Evolutionary conservation across 2,888 invertebrate genomes (phyloP), one percentile per base, ranked within the genome.

Genomic region (Tuberolachnus salignus): DNA sequence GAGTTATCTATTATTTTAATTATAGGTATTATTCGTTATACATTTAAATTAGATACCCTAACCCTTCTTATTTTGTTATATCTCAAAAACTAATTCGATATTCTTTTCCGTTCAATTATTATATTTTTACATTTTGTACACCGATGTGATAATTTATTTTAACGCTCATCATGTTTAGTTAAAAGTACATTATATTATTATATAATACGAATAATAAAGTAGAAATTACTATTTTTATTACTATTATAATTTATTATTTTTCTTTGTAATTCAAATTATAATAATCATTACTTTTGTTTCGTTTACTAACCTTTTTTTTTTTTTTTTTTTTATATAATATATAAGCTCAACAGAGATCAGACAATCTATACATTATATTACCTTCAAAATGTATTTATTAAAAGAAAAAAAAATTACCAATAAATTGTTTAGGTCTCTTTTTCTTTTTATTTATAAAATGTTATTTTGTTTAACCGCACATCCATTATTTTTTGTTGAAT

Each of bases 311-410:
- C 34, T 34, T 46, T 57, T 59, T 59, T 46, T 59, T 42, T 23
- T 72, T 10, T 55, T 44, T 63, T 63, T 74, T 66, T 75, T 53
- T 44, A n/a, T n/a, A n/a, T n/a, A n/a, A 44, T 67, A 49, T 51
- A 57, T 66, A 75, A 75, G 75, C 75, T 75, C 75, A 75, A 75
- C 57, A 57, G 66, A 66, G 75, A 75, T 75, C 57, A 57, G 75
- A 75, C 75, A 75, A 75, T 75, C 75, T 67, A 67, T 66, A 67
- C 53, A 67, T 75, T 46, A 49, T 72, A 49, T 72, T 72, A 61
- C 26, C 49, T 49, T 67, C 8, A 46, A n/a, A 75, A 46, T 6
- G 67, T 66, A 75, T 49, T 75, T 57, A 49, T 55, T n/a, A 66
- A 59, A 57, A 14, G 57, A 49, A 59, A 34, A 34, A 55, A 49